Base-by-base conservation (phyloP, 1,140 invertebrate genomes). In the Drosophila navojoa region DNA sequence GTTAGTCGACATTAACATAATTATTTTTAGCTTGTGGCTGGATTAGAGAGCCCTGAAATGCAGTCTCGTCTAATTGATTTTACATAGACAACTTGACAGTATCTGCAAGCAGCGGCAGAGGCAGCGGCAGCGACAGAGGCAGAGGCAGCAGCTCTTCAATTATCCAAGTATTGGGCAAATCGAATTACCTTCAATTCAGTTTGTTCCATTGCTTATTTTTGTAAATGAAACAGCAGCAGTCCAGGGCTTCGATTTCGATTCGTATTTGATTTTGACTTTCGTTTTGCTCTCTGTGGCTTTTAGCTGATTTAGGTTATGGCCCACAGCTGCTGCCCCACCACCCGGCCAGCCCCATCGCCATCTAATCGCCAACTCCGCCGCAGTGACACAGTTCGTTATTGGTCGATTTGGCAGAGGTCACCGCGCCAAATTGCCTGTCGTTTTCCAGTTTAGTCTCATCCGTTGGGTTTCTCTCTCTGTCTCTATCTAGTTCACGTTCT, bases 51-150 rank as follows among this genome's bases (percentile, higher is more conserved):
- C 61, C 44, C 22, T 35, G 29, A 71, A 49, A 55, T 66, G 54
- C 42, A 54, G 49, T 73, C 57, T 29, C 32, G 58, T 66, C 70
- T 85, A 85, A 85, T 85, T 85, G 81, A 85, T 85, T 82, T 81
- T 58, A 64, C 71, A 61, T 63, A 55, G 44, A 29, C 19, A 15
- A n/a, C 40, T 44, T 16, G 50, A 32, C 62, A 22, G 29, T 27
- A 35, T 9, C 62, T 27, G n/a, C n/a, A 6, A 1, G n/a, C 32
- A 32, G 9, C 42, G 15, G 55, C 54, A 6, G 29, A 16, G 13
- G 44, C 44, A 38, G 49, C 47, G 60, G 35, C 44, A 42, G 64
- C 68, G 10, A 3, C 44, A 27, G 57, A 22, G 5, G 59, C 32
- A 35, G 44, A 38, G 35, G 54, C 40, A 69, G 60, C 68, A 68